A percentile compares a stretch with the other conserved stretches of the same genome.
phyloP scores from a whole-genome alignment of 1,140 invertebrate species.

The Cataglyphis hispanica region DNA sequence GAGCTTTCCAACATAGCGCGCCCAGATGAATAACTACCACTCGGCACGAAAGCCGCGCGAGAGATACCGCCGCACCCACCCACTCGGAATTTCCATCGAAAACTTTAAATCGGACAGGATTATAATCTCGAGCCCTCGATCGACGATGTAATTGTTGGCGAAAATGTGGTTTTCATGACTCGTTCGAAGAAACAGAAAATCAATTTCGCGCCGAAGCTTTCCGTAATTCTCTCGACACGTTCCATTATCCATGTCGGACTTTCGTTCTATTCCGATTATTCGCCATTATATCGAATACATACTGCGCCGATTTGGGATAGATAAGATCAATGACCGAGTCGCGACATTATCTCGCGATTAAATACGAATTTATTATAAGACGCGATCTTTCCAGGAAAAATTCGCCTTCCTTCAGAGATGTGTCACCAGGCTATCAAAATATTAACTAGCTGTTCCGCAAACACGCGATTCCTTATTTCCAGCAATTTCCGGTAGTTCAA shows the following conservation, averaged over 20 bases:
- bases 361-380: constrained; percentile 4
- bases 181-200: constrained; percentile 40
- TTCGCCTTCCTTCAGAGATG: constrained; percentile 49
- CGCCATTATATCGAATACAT: not conserved
- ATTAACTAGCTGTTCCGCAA: constrained; percentile 39
- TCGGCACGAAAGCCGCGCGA: constrained; percentile 80
- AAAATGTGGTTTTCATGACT: constrained; percentile 60
- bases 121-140: constrained; percentile 80
- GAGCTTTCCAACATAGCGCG: constrained; percentile 70
- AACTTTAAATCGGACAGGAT: constrained; percentile 80
- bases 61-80: constrained; percentile 70
- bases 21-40: constrained; percentile 79
- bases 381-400: constrained; percentile 22
- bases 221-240: not conserved
- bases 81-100: constrained; percentile 77
- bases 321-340: not conserved
- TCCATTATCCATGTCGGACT: constrained; percentile 7
- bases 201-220: constrained; percentile 38
- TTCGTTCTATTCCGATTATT: not conserved
- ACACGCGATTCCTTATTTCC: constrained; percentile 65
- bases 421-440: constrained; percentile 44
- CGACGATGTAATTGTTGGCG: constrained; percentile 65
- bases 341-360: not conserved
- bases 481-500: constrained; percentile 58
- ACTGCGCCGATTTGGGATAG: not conserved